Conservation (phyloP, 2,113 vertebrate genomes). For the Grammomys dolichurus region DNA sequence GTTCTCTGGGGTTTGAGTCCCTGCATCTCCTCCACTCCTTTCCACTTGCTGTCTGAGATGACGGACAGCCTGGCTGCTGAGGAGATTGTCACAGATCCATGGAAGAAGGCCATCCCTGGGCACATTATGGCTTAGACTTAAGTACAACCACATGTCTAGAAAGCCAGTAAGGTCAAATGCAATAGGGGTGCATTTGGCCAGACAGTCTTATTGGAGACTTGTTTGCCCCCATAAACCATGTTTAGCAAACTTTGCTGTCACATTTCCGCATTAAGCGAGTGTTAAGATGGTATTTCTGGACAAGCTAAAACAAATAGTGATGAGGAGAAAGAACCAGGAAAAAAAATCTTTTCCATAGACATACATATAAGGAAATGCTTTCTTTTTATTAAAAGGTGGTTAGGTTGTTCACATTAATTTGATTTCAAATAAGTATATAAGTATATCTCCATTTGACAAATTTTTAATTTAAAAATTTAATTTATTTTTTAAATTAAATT, state of each 20-base stretch:
- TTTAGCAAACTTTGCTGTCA: neutral
- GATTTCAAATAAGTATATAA: conserved; percentile 26
- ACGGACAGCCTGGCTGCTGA: neutral
- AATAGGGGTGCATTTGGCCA: neutral
- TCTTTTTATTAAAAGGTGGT: conserved; percentile 31
- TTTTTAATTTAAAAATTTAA: neutral
- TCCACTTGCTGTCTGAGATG: neutral
- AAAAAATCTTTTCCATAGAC: neutral
- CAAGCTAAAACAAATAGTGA: conserved; percentile 31
- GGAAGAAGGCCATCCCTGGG: conserved; percentile 36
- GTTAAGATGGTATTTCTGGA: neutral
- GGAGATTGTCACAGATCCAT: conserved; percentile 19
- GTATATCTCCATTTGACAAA: neutral
- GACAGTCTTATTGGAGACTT: neutral
- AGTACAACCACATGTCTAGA: neutral
- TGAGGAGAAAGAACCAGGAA: neutral
- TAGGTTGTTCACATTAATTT: conserved; percentile 44
- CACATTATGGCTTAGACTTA: neutral
- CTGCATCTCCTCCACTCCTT: neutral
- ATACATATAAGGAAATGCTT: neutral
- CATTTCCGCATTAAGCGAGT: neutral
- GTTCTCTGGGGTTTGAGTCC: neutral
- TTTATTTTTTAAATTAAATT: neutral
- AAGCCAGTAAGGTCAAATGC: conserved; percentile 28
- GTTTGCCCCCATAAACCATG: neutral